These are phyloP conservation scores for Lymantria monacha DNA, from an alignment of 2,888 invertebrate genomes.

Conservation along the genomic window DNA sequence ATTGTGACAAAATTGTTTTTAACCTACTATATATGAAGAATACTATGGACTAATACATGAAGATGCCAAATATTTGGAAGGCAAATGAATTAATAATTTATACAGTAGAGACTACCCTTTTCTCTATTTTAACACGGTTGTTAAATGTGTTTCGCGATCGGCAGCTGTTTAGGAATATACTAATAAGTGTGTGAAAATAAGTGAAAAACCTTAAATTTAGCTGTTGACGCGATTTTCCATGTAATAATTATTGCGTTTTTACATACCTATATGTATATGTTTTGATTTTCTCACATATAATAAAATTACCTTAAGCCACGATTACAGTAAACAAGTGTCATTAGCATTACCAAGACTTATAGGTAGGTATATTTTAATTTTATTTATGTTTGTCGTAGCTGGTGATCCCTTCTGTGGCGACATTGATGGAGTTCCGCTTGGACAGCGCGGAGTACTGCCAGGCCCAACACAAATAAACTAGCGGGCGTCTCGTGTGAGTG, in stretches of 20 bases:
- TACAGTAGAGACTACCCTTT: constrained; percentile 42
- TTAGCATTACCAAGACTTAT: constrained; percentile 6
- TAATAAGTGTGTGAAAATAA: constrained; percentile 50
- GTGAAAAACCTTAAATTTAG: too few species aligned
- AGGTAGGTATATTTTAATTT: constrained; percentile 11
- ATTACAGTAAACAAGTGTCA: constrained; percentile 15
- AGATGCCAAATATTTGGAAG: constrained; percentile 50
- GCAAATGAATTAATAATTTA: constrained; percentile 39
- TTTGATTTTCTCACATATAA: too few species aligned
- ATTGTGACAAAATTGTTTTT: constrained; percentile 34
- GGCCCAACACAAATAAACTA: constrained; percentile 97
- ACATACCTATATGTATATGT: too few species aligned
- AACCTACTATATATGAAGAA: constrained; percentile 12
- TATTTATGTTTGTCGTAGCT: constrained; percentile 83
- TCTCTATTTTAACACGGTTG: constrained; percentile 45
- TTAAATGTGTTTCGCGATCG: constrained; percentile 50
- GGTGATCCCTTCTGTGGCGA: constrained; percentile 93
- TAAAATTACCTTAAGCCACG: too few species aligned
- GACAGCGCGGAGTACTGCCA: constrained; percentile 99
- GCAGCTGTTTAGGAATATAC: constrained; percentile 49
- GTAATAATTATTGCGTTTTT: too few species aligned
- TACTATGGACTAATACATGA: constrained; percentile 20
- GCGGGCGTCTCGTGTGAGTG: constrained; percentile 57
- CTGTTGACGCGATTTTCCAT: too few species aligned
- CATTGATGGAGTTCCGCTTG: constrained; percentile 99